A percentile compares a stretch with the other conserved stretches of the same genome.
Evolutionary conservation across 2,888 invertebrate genomes (phyloP).

Genomic region (Hirtodrosophila alboralis): DNA sequence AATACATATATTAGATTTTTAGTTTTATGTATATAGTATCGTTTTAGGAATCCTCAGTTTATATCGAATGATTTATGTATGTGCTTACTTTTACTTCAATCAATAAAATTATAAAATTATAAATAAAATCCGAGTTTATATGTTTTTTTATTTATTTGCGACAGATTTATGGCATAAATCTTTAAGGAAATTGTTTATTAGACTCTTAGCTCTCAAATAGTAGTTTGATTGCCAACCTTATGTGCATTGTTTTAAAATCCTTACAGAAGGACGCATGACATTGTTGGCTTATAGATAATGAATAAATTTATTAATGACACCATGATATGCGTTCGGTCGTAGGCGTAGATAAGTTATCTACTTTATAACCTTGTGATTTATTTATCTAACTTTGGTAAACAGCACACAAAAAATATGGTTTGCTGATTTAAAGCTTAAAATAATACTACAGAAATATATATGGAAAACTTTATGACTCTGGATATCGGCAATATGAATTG

Average conservation of each 20-base stretch:
- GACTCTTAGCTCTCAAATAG: too few relatives aligned
- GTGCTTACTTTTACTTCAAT: conserved; percentile 16
- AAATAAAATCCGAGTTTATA: too few relatives aligned
- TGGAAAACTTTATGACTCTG: conserved; percentile 80
- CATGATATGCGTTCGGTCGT: not conserved
- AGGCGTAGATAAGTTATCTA: conserved; percentile 1
- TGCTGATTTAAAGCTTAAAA: not conserved
- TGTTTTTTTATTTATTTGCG: not conserved
- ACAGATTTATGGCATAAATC: too few relatives aligned
- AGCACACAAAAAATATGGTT: conserved; percentile 7
- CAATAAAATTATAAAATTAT: conserved; percentile 17
- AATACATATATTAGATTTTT: conserved; percentile 44
- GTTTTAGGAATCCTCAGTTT: conserved; percentile 26
- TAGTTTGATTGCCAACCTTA: too few relatives aligned
- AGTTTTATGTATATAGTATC: conserved; percentile 18
- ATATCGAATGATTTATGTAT: conserved; percentile 32
- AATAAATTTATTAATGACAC: too few relatives aligned
- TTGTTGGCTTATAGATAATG: too few relatives aligned
- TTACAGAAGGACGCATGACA: too few relatives aligned
- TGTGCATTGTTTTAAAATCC: too few relatives aligned
- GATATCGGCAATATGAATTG: conserved; percentile 86
- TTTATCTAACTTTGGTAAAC: conserved; percentile 33
- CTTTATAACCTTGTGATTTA: conserved; percentile 33
- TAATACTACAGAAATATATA: not conserved
- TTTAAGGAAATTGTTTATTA: too few relatives aligned